Evolutionary conservation across 2,113 vertebrate species (phyloP).

Genomic region (Passer domesticus): DNA sequence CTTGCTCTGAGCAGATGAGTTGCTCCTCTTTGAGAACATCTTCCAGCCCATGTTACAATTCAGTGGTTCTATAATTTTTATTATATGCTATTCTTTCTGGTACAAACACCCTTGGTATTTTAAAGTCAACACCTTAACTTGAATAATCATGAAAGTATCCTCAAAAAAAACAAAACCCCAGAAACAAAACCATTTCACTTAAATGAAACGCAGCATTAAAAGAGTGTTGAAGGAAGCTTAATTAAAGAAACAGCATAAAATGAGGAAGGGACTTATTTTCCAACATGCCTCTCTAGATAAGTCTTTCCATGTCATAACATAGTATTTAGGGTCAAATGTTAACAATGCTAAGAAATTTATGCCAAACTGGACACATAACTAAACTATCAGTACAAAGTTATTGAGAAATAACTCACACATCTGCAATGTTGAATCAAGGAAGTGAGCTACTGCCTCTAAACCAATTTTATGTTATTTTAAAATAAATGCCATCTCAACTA

Average conservation of each 20-base stretch:
- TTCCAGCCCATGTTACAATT: background rate
- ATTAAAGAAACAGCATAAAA: background rate
- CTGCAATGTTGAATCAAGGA: background rate
- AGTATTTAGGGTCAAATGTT: background rate
- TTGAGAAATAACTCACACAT: background rate
- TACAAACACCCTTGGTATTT: background rate
- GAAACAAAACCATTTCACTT: background rate
- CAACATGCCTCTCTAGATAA: background rate
- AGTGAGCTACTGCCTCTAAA: background rate
- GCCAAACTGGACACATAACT: background rate
- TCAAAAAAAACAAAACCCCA: background rate
- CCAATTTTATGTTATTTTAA: background rate
- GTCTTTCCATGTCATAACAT: background rate
- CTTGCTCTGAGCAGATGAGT: accelerated
- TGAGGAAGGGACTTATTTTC: background rate
- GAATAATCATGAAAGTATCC: background rate
- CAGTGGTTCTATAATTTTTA: background rate
- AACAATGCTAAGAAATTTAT: background rate
- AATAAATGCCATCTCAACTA: background rate
- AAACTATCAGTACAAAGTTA: accelerated
- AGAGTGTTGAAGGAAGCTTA: background rate
- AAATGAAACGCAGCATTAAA: background rate
- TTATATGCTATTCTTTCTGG: background rate
- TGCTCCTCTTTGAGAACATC: accelerated
- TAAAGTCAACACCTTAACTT: background rate